A percentile compares a stretch with the other conserved stretches of the same genome.
These are phyloP conservation scores for Acanthis flammea DNA, from an alignment of 2,797 vertebrate species.

Conservation along the genomic window DNA sequence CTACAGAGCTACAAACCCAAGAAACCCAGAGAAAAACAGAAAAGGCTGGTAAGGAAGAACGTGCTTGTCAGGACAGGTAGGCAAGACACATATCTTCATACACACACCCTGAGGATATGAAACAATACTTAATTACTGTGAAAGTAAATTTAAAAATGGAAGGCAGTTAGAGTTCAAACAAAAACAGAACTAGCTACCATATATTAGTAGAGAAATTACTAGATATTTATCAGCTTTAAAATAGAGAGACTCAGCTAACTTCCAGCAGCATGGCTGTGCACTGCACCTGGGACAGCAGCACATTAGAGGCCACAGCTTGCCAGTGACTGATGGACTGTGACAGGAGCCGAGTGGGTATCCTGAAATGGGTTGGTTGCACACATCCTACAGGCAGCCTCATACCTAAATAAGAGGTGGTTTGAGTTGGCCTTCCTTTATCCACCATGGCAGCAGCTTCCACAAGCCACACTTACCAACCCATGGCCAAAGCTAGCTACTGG, in stretches of 20 bases:
- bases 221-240: not conserved
- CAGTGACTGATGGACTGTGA: not conserved
- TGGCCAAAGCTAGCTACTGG: not conserved
- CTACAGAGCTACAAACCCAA: not conserved
- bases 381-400: not conserved
- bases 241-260: not conserved
- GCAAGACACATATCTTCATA: not conserved
- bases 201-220: not conserved
- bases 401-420: not conserved
- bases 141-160: slow-evolving; percentile 48
- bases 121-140: slow-evolving; percentile 47
- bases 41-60: not conserved
- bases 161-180: slow-evolving; percentile 20
- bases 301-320: not conserved
- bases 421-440: not conserved
- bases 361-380: not conserved
- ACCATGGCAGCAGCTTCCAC: not conserved
- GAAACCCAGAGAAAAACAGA: not conserved
- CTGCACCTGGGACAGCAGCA: not conserved
- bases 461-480: not conserved
- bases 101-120: not conserved
- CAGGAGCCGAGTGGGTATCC: fast-evolving
- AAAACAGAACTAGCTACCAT: not conserved
- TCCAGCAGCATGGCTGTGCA: not conserved
- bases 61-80: not conserved